Percentiles rank a stretch among this genome's conserved stretches.
These are phyloP conservation scores for Crenuchus spilurus DNA, from an alignment of 2,797 vertebrate genomes.

Conservation along the genomic window DNA sequence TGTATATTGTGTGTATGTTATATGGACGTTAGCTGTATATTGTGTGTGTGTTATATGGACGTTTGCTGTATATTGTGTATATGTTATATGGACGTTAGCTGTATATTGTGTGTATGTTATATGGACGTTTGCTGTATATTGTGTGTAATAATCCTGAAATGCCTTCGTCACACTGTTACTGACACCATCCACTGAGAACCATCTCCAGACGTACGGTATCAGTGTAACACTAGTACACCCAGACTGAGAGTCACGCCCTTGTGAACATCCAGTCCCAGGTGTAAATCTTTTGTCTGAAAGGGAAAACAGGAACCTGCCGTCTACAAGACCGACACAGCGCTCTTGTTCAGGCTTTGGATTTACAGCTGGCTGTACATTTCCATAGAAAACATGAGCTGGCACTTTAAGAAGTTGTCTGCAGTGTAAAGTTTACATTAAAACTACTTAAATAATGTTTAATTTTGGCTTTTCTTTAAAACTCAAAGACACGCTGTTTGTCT, in stretches of 20 bases:
- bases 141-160: background rate
- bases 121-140: too few relatives aligned
- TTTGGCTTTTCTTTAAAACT: too few relatives aligned
- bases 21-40: too few relatives aligned
- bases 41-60: too few relatives aligned
- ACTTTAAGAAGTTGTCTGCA: too few relatives aligned
- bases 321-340: background rate
- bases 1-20: too few relatives aligned
- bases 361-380: background rate
- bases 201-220: slow-evolving; percentile 4
- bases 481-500: too few relatives aligned
- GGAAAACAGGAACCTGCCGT: slow-evolving; percentile 1
- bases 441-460: background rate
- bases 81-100: too few relatives aligned
- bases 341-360: background rate
- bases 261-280: background rate
- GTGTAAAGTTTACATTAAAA: background rate
- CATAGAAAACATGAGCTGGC: background rate
- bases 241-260: background rate
- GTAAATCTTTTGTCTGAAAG: background rate
- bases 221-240: background rate
- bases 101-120: too few relatives aligned
- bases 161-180: background rate
- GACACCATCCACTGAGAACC: background rate
- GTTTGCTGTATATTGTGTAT: background rate